phyloP scores from a whole-genome alignment of 2,888 invertebrate genomes.

The Stramonita haemastoma region DNA sequence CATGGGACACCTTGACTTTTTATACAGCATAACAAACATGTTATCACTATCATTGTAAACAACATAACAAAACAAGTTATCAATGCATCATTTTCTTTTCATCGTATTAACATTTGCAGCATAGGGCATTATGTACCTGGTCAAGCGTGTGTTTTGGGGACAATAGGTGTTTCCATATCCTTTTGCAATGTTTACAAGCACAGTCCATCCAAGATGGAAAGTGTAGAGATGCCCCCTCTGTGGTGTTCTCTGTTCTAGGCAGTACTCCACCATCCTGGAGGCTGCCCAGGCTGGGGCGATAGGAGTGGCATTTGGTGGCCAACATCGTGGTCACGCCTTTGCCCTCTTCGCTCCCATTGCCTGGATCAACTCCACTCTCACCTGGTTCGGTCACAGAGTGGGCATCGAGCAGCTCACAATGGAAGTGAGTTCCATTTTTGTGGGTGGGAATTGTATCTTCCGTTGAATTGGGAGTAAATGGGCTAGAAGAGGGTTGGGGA shows the following conservation, averaged over 20 bases:
- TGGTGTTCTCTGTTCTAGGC: conserved; percentile 80
- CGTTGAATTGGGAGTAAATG: background rate
- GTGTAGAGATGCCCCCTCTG: too few species aligned
- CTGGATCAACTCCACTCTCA: conserved; percentile 88
- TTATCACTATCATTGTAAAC: background rate
- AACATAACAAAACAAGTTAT: too few species aligned
- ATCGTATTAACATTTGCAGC: too few species aligned
- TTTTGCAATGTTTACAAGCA: too few species aligned
- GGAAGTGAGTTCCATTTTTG: conserved; percentile 76
- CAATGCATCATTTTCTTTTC: too few species aligned
- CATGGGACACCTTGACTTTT: too few species aligned
- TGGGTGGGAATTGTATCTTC: background rate
- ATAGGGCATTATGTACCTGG: too few species aligned
- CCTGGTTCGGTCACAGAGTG: conserved; percentile 81
- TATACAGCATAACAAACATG: too few species aligned
- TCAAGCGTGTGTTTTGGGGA: too few species aligned
- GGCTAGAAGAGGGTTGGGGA: background rate
- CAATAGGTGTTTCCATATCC: too few species aligned
- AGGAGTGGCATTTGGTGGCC: conserved; percentile 86
- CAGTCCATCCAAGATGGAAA: too few species aligned
- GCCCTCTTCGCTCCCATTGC: conserved; percentile 92
- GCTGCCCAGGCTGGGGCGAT: conserved; percentile 94
- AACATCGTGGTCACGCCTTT: conserved; percentile 92
- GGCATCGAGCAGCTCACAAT: conserved; percentile 82
- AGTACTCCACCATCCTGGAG: conserved; percentile 90